Base-by-base conservation (phyloP, 2,797 vertebrate genomes). In the Paedocypris micromegethes region DNA sequence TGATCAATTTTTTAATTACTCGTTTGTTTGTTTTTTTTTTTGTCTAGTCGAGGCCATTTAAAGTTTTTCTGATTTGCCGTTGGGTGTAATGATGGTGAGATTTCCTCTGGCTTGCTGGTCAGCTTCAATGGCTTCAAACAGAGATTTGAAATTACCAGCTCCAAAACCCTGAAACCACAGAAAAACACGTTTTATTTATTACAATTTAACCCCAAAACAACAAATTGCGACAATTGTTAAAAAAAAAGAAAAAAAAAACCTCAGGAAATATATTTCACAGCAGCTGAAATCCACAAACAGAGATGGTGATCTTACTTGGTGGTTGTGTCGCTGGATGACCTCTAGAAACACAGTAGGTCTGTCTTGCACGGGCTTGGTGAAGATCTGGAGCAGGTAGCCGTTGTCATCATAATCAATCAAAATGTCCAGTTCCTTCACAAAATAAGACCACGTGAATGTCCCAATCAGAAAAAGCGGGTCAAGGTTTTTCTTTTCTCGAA, bases 331-430 rank as follows among this genome's bases (percentile, higher is more conserved):
- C 85, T 98, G 96, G 75, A 99, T 99, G 75, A 99, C 91, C 71
- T 98, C 97, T 80, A 99, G 83, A 73, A 99, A 99, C 60, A 99
- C 88, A 0, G 96, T 98, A 67, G 97, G 97, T 5, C 97, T 91
- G 84, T 99, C 96, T 82, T 99, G 97, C 56, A 98, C 81, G 0
- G 96, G 96, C 70, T 97, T 98, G 70, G 94, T 98, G 86, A 99
- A 99, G 87, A 98, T 98, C 81, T 99, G 97, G 43, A 99, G 93
- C 74, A 98, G 87, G 76, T 98, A 99, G 9, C 97, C 96, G 2
- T 95, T 90, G 75, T 98, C 94, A 7, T 98, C 96, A 4, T 87
- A 96, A 85, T 99, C 97, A 78, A 98, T 91, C 81, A 98, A 84
- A 82, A 99, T 96, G 75, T 88, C 95, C 81, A 99, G 86, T 66